Evolutionary conservation across 1,140 invertebrate genomes (phyloP).

Genomic region (Vollenhovia emeryi): DNA sequence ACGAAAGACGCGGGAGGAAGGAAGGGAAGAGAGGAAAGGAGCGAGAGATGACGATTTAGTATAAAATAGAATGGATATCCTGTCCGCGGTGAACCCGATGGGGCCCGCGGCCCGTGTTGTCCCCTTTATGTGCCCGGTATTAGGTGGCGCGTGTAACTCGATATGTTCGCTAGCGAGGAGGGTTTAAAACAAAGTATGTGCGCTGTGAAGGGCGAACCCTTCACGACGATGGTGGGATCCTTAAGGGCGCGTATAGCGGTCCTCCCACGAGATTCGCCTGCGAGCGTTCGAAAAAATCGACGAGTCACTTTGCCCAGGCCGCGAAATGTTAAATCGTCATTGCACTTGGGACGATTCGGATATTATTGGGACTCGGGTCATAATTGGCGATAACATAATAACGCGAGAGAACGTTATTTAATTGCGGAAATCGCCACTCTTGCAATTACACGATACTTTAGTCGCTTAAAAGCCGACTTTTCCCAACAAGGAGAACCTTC

Average conservation of each 20-base stretch:
- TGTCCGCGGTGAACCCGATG: conserved; percentile 73
- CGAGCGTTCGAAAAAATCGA: neutral
- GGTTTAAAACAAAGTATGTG: conserved; percentile 78
- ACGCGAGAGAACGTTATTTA: neutral
- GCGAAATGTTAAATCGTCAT: neutral
- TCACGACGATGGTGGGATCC: conserved; percentile 28
- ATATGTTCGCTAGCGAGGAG: conserved; percentile 68
- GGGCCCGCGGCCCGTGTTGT: conserved; percentile 50
- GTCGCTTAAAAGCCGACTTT: neutral
- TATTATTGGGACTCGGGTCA: neutral
- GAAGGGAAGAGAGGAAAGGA: conserved; percentile 11
- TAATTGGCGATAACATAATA: neutral
- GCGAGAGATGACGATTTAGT: conserved; percentile 64
- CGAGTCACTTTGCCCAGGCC: neutral
- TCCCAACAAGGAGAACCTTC: neutral
- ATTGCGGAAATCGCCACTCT: neutral
- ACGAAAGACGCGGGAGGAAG: conserved; percentile 1
- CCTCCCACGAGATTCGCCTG: conserved; percentile 29
- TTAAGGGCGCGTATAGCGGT: conserved; percentile 46
- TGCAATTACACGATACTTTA: neutral
- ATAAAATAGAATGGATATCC: conserved; percentile 80
- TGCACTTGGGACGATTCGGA: neutral
- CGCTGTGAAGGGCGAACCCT: conserved; percentile 33
- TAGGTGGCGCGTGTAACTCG: conserved; percentile 76
- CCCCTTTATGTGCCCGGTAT: conserved; percentile 67